Conservation (phyloP, 2,888 invertebrate genomes). For the Diarsia brunnea region DNA sequence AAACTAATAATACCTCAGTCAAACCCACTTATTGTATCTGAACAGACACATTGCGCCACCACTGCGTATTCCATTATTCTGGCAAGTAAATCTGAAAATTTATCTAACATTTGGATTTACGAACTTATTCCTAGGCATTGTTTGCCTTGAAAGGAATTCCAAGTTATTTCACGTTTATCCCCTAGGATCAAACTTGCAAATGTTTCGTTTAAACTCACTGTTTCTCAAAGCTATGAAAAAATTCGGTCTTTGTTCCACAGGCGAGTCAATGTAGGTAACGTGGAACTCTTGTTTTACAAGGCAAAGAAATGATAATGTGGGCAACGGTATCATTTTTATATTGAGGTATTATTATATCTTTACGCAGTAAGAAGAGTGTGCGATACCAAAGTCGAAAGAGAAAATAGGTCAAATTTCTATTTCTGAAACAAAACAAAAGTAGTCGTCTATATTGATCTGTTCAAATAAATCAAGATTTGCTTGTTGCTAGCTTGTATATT, state of each 20-base stretch:
- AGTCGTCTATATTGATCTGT: no score
- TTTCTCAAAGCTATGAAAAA: slow-evolving; percentile 37
- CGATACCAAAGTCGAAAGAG: no score
- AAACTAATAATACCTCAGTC: background rate
- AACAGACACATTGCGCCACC: background rate
- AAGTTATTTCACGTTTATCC: slow-evolving; percentile 28
- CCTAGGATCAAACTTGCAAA: slow-evolving; percentile 51
- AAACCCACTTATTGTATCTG: background rate
- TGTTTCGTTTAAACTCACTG: slow-evolving; percentile 28
- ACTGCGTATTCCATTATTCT: slow-evolving; percentile 22
- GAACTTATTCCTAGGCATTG: slow-evolving; percentile 1
- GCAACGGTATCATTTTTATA: background rate
- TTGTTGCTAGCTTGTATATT: no score
- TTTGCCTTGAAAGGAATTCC: slow-evolving; percentile 16
- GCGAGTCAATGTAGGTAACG: background rate
- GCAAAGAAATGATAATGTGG: slow-evolving; percentile 39
- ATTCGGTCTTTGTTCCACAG: slow-evolving; percentile 18
- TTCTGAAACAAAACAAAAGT: no score
- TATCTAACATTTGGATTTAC: slow-evolving; percentile 9
- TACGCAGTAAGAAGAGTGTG: no score
- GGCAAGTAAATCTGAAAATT: slow-evolving; percentile 12
- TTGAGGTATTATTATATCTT: background rate
- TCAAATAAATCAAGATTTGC: no score
- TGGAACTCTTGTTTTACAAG: slow-evolving; percentile 16
- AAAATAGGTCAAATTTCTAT: no score